Evolutionary conservation across 2,113 vertebrate genomes (phyloP).

Genomic region (Salvator merianae): DNA sequence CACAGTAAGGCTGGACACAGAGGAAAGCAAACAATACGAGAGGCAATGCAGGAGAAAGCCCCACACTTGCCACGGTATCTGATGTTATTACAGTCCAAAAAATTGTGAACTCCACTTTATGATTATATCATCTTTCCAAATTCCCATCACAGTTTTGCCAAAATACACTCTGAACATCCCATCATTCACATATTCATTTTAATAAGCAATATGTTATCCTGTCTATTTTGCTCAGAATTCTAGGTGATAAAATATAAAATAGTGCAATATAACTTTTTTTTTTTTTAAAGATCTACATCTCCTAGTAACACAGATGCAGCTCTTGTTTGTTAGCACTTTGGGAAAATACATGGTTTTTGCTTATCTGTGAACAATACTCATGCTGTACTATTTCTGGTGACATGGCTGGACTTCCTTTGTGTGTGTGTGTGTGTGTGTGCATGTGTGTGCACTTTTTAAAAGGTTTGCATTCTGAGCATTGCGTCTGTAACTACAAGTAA

Average conservation of each 20-base stretch:
- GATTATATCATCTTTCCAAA: constrained; percentile 57
- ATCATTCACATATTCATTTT: constrained; percentile 49
- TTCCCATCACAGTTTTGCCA: constrained; percentile 59
- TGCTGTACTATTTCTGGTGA: neutral
- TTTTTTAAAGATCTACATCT: constrained; percentile 19
- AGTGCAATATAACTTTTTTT: neutral
- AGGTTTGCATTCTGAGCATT: constrained; percentile 17
- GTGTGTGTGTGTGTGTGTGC: no score
- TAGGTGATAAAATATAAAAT: constrained; percentile 39
- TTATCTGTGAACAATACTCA: constrained; percentile 20
- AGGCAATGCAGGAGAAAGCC: constrained; percentile 63
- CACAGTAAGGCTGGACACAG: constrained; percentile 59
- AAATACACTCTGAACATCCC: constrained; percentile 52
- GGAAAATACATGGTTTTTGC: neutral
- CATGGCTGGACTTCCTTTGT: constrained; percentile 8
- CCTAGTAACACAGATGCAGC: constrained; percentile 27
- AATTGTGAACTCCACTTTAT: constrained; percentile 35
- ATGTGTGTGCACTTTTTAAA: neutral
- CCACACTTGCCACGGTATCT: constrained; percentile 51
- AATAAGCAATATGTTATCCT: constrained; percentile 60
- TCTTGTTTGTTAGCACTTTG: constrained; percentile 2
- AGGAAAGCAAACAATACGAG: constrained; percentile 62
- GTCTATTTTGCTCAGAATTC: constrained; percentile 60
- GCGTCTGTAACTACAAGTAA: neutral
- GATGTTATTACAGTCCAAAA: constrained; percentile 32